These are phyloP conservation scores for Amphipoea oculea DNA, from an alignment of 2,888 invertebrate species.

Conservation along the genomic window DNA sequence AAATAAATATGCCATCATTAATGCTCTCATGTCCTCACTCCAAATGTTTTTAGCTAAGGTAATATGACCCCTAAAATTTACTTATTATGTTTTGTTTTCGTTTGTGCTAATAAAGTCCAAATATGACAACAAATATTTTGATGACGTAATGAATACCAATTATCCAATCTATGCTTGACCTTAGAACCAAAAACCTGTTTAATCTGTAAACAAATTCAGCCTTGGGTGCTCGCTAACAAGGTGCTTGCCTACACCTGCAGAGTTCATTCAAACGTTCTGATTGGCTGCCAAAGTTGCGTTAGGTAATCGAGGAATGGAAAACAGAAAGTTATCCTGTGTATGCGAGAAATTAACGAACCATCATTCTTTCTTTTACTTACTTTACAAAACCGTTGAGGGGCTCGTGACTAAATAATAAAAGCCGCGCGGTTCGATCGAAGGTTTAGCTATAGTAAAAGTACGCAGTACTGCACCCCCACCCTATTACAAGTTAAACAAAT, in stretches of 20 bases:
- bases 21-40: background rate
- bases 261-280: background rate
- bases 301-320: background rate
- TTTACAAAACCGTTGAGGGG: background rate
- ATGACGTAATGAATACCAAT: conserved; percentile 6
- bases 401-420: background rate
- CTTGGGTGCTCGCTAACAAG: conserved; percentile 20
- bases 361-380: background rate
- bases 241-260: conserved; percentile 14
- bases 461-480: too few species aligned
- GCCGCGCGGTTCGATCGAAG: too few species aligned
- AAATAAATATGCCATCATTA: conserved; percentile 14
- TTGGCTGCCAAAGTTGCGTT: background rate
- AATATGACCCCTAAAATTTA: background rate
- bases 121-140: conserved; percentile 9
- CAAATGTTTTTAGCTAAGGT: background rate
- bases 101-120: conserved; percentile 1
- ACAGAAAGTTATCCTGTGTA: background rate
- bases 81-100: background rate
- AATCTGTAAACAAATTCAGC: conserved; percentile 42
- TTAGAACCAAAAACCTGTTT: conserved; percentile 38
- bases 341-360: background rate
- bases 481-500: too few species aligned
- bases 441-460: too few species aligned
- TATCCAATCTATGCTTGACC: conserved; percentile 19